Evolutionary conservation across 2,797 vertebrate species (phyloP), one percentile per base, ranked within the genome.

Genomic region (Enteromius unitaeniatus): DNA sequence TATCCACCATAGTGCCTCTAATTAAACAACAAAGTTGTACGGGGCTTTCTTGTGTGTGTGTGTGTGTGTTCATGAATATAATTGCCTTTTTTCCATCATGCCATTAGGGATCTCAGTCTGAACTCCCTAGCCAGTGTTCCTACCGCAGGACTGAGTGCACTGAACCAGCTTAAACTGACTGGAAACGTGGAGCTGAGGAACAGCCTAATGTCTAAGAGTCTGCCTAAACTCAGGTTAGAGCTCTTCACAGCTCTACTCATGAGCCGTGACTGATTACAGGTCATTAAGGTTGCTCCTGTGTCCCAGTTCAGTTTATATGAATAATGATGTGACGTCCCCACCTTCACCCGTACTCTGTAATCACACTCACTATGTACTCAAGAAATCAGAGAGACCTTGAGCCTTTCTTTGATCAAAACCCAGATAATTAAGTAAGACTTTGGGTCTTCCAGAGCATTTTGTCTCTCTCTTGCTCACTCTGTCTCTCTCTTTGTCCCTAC

Each of bases 101-200:
- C 79, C 88, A 94, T 77, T 92, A 99, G 98, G 91, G 98, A 99
- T 89, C 89, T 99, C 77, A 99, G 97, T 91, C 94, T 96, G 92
- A 99, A 99, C 86, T 94, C 95, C 26, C 93, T 99, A 87, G 92
- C 92, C 88, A 93, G 93, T 62, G 88, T 99, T 89, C 96, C 98
- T 73, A 94, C 94, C 0, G 92, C 93, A 88, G 97, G 98, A 87
- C 90, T 99, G 86, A 94, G 87, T 65, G 87, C 94, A 6, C 92
- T 99, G 86, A 97, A 95, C 91, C 98, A 99, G 60, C 94, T 99
- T 78, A 99, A 99, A 88, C 96, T 99, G 79, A 93, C 95, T 19
- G 98, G 97, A 79, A 99, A 99, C 90, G 91, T 94, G 6, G 93
- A 96, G 68, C 87, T 99, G 93, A 98, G 96, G 88, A 96, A 95